Percentiles rank a stretch among this genome's conserved stretches.
phyloP scores from a whole-genome alignment of 2,888 invertebrate genomes.

The Homarus gammarus region DNA sequence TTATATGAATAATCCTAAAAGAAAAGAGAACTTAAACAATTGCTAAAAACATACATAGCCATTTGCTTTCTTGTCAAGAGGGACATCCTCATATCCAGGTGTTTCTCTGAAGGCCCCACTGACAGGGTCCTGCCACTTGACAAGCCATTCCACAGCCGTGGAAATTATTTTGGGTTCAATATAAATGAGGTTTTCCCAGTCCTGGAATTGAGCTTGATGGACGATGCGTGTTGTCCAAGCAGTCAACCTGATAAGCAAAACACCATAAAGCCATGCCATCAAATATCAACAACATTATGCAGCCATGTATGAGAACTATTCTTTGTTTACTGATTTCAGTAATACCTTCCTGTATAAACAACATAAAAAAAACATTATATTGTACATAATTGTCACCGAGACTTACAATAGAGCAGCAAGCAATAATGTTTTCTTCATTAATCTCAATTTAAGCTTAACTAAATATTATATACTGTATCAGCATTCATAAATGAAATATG shows the following conservation, averaged over 20 bases:
- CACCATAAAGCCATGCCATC: background rate
- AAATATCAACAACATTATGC: background rate
- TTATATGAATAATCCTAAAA: background rate
- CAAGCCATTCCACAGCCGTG: slow-evolving; percentile 79
- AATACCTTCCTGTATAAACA: too few relatives aligned
- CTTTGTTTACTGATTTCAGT: too few relatives aligned
- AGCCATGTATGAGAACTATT: too few relatives aligned
- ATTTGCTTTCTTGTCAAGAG: slow-evolving; percentile 77
- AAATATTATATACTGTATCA: too few relatives aligned
- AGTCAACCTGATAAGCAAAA: slow-evolving; percentile 79
- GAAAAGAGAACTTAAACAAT: background rate
- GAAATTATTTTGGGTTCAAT: slow-evolving; percentile 80
- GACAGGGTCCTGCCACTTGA: slow-evolving; percentile 78
- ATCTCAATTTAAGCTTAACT: too few relatives aligned
- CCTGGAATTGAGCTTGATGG: slow-evolving; percentile 81
- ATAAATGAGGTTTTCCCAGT: slow-evolving; percentile 82
- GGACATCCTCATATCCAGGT: slow-evolving; percentile 73
- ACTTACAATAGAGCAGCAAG: too few relatives aligned
- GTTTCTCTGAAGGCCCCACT: slow-evolving; percentile 76
- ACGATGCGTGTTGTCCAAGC: slow-evolving; percentile 81
- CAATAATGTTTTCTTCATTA: too few relatives aligned
- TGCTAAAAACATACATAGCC: slow-evolving; percentile 71
- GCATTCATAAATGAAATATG: too few relatives aligned
- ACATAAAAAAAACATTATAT: too few relatives aligned
- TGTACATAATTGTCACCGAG: too few relatives aligned